phyloP scores from a whole-genome alignment of 2,888 invertebrate genomes.

The Lagria hirta region DNA sequence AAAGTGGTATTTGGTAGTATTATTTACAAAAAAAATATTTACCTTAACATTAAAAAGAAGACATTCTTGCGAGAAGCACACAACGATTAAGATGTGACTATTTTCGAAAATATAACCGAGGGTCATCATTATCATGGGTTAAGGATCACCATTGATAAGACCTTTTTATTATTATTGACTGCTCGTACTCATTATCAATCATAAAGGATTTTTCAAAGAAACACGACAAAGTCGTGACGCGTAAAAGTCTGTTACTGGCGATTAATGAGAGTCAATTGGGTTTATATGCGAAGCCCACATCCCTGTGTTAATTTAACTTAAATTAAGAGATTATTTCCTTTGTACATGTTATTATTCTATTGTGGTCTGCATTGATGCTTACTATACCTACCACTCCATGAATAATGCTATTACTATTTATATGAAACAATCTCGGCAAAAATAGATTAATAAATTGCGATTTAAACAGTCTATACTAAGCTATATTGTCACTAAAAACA shows the following conservation, averaged over 20 bases:
- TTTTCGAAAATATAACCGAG: conserved; percentile 38
- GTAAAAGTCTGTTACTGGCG: conserved; percentile 43
- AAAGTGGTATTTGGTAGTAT: too few species aligned
- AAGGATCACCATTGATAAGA: conserved; percentile 36
- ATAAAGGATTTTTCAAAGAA: too few species aligned
- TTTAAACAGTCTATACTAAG: too few species aligned
- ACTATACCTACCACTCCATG: conserved; percentile 35
- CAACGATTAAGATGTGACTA: conserved; percentile 34
- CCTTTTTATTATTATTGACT: too few species aligned
- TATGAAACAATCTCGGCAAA: conserved; percentile 24
- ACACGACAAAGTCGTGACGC: too few species aligned
- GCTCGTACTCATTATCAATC: too few species aligned
- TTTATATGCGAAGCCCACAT: conserved; percentile 56
- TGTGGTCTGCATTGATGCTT: conserved; percentile 41
- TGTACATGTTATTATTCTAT: conserved; percentile 56
- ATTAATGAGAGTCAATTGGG: conserved; percentile 54
- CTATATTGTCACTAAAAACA: too few species aligned
- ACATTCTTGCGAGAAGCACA: conserved; percentile 21
- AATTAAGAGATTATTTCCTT: conserved; percentile 58
- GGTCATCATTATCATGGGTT: conserved; percentile 43
- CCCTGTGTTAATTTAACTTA: conserved; percentile 55
- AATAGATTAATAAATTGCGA: too few species aligned
- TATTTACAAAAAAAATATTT: too few species aligned
- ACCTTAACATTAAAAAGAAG: too few species aligned
- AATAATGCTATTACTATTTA: conserved; percentile 27